A percentile compares a stretch with the other conserved stretches of the same genome.
These are phyloP conservation scores for Macaria liturata DNA, from an alignment of 2,888 invertebrate species.

Conservation along the genomic window DNA sequence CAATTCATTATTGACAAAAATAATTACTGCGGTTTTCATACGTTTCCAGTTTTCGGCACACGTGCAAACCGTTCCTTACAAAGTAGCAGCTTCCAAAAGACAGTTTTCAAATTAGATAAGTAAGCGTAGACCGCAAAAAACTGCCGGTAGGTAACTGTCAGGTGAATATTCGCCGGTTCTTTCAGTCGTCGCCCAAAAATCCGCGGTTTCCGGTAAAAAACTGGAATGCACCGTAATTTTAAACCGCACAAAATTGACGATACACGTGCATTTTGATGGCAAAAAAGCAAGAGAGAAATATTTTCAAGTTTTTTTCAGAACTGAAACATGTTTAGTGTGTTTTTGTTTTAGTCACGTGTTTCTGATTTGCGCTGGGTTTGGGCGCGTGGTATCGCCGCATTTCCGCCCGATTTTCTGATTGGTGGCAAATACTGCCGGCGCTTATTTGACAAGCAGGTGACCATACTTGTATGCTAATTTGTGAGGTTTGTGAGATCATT, in stretches of 20 bases:
- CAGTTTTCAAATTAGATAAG: slow-evolving; percentile 20
- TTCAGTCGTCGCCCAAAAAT: slow-evolving; percentile 65
- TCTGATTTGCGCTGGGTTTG: slow-evolving; percentile 68
- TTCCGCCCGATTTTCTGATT: slow-evolving; percentile 60
- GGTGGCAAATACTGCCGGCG: slow-evolving; percentile 63
- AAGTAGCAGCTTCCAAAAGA: slow-evolving; percentile 12
- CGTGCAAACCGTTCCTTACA: neutral
- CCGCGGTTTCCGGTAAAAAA: slow-evolving; percentile 75
- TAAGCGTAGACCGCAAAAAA: slow-evolving; percentile 24
- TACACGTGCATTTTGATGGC: slow-evolving; percentile 69
- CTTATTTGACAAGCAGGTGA: slow-evolving; percentile 35
- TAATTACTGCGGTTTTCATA: too few relatives aligned
- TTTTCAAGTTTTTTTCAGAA: slow-evolving; percentile 33
- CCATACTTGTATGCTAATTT: slow-evolving; percentile 31
- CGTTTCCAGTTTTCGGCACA: too few relatives aligned
- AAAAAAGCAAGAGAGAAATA: slow-evolving; percentile 43
- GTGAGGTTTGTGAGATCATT: too few relatives aligned
- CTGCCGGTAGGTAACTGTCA: slow-evolving; percentile 41
- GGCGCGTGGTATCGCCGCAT: slow-evolving; percentile 61
- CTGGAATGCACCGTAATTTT: slow-evolving; percentile 69
- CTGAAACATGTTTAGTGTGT: slow-evolving; percentile 32
- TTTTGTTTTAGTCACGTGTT: slow-evolving; percentile 61
- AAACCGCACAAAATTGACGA: slow-evolving; percentile 73
- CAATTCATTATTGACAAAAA: too few relatives aligned
- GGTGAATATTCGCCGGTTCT: slow-evolving; percentile 53